Percentiles rank a stretch among this genome's conserved stretches.
phyloP scores from a whole-genome alignment of 2,797 vertebrate genomes.

The Pantherophis alleghaniensis region DNA sequence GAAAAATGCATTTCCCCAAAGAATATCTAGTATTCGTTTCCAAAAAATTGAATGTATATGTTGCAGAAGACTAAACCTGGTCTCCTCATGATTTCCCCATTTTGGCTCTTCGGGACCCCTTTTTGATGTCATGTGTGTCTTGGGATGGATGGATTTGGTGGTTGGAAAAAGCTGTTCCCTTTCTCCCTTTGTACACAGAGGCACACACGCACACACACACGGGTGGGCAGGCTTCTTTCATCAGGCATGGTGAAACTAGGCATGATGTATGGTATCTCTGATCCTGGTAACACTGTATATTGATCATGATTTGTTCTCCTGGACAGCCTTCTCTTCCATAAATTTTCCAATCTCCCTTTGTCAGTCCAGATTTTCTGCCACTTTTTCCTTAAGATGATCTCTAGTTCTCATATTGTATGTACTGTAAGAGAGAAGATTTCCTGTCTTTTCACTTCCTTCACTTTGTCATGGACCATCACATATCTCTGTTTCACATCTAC shows the following conservation, averaged over 20 bases:
- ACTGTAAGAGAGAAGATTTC: neutral
- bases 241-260: neutral
- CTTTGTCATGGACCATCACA: too few relatives aligned
- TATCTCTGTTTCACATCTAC: neutral
- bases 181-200: neutral
- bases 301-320: neutral
- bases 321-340: too few relatives aligned
- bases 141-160: neutral
- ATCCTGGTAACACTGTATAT: neutral
- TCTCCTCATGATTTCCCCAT: neutral
- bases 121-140: neutral
- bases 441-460: neutral
- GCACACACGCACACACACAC: neutral
- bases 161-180: neutral
- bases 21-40: neutral
- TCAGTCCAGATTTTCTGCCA: neutral
- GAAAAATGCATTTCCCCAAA: neutral
- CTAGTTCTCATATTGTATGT: neutral
- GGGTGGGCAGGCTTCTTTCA: neutral
- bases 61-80: neutral
- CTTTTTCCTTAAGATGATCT: too few relatives aligned
- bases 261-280: neutral
- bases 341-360: neutral
- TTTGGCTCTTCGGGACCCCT: neutral
- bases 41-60: neutral